phyloP scores from a whole-genome alignment of 2,113 vertebrate species.

The Oceanites oceanicus region DNA sequence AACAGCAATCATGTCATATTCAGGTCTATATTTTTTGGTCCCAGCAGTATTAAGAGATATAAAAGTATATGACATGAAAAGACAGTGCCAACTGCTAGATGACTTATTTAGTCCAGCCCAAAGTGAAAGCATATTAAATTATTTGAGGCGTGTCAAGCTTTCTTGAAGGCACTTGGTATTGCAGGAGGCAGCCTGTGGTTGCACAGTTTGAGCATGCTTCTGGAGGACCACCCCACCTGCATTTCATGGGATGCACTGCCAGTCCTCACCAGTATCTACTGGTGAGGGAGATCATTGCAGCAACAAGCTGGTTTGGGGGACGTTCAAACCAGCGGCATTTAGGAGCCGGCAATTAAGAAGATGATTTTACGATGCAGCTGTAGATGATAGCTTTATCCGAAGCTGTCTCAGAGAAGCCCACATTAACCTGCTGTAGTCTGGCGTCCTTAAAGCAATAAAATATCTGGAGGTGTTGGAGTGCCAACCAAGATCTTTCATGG shows the following conservation, averaged over 20 bases:
- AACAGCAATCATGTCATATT: neutral
- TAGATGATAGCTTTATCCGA: neutral
- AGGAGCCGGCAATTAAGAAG: neutral
- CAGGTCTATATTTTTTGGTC: neutral
- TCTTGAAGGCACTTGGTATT: neutral
- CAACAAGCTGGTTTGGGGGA: neutral
- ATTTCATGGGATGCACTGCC: neutral
- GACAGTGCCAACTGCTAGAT: too few species aligned
- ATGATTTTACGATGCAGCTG: neutral
- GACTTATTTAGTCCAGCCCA: neutral
- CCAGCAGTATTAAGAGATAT: neutral
- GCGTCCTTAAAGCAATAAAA: neutral
- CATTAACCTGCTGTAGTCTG: too few species aligned
- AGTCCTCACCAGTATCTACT: neutral
- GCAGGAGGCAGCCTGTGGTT: neutral
- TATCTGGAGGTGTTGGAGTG: neutral
- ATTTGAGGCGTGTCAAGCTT: neutral
- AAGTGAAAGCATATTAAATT: neutral
- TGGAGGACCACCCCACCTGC: neutral
- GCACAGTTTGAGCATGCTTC: neutral
- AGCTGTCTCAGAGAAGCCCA: neutral
- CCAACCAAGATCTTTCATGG: neutral
- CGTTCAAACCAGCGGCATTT: too few species aligned
- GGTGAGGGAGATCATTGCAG: too few species aligned
- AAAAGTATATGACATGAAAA: neutral